Evolutionary conservation across 2,888 invertebrate genomes (phyloP).

Genomic region (Rhagophthalmus giganteus): DNA sequence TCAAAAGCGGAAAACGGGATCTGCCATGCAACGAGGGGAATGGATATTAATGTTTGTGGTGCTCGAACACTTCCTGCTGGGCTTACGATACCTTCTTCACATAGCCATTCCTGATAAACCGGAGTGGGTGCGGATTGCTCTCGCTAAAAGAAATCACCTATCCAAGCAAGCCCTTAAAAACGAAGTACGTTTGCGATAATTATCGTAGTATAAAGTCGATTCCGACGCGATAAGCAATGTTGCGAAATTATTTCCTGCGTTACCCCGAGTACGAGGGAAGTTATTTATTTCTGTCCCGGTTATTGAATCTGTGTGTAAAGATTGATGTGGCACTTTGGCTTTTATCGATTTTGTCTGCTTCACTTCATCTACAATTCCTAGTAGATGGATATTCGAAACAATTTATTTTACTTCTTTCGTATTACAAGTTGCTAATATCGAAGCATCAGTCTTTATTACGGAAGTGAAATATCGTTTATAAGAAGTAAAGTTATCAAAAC

Average conservation of each 20-base stretch:
- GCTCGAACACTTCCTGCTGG: constrained; percentile 70
- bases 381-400: background rate
- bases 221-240: too few species aligned
- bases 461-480: background rate
- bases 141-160: constrained; percentile 65
- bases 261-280: constrained; percentile 5
- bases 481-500: background rate
- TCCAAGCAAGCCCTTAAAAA: constrained; percentile 66
- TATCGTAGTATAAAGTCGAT: too few species aligned
- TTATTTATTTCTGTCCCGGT: constrained; percentile 18
- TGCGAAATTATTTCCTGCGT: constrained; percentile 11
- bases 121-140: constrained; percentile 65
- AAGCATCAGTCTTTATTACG: background rate
- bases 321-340: constrained; percentile 10
- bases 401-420: background rate
- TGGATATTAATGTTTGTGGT: constrained; percentile 67
- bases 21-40: constrained; percentile 49
- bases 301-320: constrained; percentile 16
- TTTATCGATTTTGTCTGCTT: constrained; percentile 7
- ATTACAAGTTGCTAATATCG: background rate
- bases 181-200: too few species aligned
- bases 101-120: constrained; percentile 73
- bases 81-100: constrained; percentile 66
- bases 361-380: background rate
- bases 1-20: constrained; percentile 56